Evolutionary conservation across 1,140 invertebrate species (phyloP), one percentile per base, ranked within the genome.

Genomic region (Sarcophaga peregrina): DNA sequence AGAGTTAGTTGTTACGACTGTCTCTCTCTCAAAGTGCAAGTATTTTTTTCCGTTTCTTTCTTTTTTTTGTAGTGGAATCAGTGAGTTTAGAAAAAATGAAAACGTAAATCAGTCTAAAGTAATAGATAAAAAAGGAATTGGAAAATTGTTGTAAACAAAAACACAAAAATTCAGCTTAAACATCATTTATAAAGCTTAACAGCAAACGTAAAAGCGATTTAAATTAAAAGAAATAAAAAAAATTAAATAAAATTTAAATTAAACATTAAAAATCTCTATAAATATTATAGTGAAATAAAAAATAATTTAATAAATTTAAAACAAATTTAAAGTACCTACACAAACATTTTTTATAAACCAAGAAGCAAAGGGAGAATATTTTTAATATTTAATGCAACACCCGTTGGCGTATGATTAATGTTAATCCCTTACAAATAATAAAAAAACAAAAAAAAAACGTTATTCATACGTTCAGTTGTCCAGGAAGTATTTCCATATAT

Each of bases 391-490:
- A 68, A 20, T 17, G 20, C 17, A 17, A 68, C 58, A 68, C 17
- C 58, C 17, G 58, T 15, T 68, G 58, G 58, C 58, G 58, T 68
- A 68, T 68, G 58, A 68, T 68, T 68, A 68, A 68, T 68, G 20
- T 3, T 8, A 17, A 68, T 5, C 58, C 15, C n/a, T 20, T n/a
- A n/a, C n/a, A n/a, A n/a, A n/a, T n/a, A n/a, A n/a, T n/a, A n/a
- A n/a, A n/a, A n/a, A n/a, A n/a, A n/a, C n/a, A n/a, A n/a, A n/a
- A n/a, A 50, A 11, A 8, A 50, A 50, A 11, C 48, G 11, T 50
- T 8, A 6, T 8, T 50, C 48, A 50, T 50, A 50, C 48, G 48
- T 50, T 8, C 48, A 8, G 48, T 50, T 8, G 48, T 50, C 48
- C 48, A 50, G 6, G n/a, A n/a, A n/a, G n/a, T n/a, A n/a, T n/a